phyloP scores from a whole-genome alignment of 2,888 invertebrate species.

The Heliconius hortense region DNA sequence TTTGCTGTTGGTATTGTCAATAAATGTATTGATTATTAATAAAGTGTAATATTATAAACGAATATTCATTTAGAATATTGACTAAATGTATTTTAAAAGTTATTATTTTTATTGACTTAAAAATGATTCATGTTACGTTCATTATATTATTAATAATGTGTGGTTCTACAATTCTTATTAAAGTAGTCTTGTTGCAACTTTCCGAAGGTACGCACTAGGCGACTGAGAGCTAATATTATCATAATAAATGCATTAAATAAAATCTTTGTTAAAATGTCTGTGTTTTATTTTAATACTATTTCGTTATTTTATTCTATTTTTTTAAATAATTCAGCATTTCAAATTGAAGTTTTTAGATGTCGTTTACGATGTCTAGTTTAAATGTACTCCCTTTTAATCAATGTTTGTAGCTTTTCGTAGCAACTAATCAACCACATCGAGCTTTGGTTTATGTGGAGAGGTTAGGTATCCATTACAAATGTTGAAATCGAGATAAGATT shows the following conservation, averaged over 20 bases:
- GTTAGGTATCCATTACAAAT: neutral
- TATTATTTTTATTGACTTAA: slow-evolving; percentile 27
- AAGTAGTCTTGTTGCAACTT: slow-evolving; percentile 78
- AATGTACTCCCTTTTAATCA: slow-evolving; percentile 25
- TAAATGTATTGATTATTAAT: slow-evolving; percentile 18
- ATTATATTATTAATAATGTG: slow-evolving; percentile 37
- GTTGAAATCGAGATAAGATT: neutral
- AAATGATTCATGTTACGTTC: slow-evolving; percentile 19
- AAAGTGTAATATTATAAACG: slow-evolving; percentile 5
- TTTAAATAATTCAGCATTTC: neutral
- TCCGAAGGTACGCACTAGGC: slow-evolving; percentile 82
- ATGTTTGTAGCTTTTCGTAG: slow-evolving; percentile 9
- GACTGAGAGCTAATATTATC: slow-evolving; percentile 82
- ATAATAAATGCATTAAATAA: slow-evolving; percentile 81
- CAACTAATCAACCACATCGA: slow-evolving; percentile 21
- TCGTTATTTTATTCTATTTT: neutral
- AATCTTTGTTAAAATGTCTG: slow-evolving; percentile 75
- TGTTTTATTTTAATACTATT: slow-evolving; percentile 52
- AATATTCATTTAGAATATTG: slow-evolving; percentile 10
- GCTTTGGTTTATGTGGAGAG: neutral
- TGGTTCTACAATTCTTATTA: slow-evolving; percentile 43
- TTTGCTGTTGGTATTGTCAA: slow-evolving; percentile 12
- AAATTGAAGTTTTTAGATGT: neutral
- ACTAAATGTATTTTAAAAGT: slow-evolving; percentile 14
- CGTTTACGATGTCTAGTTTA: neutral